A percentile compares a stretch with the other conserved stretches of the same genome.
phyloP scores from a whole-genome alignment of 2,113 vertebrate genomes.

The Thermophis baileyi region DNA sequence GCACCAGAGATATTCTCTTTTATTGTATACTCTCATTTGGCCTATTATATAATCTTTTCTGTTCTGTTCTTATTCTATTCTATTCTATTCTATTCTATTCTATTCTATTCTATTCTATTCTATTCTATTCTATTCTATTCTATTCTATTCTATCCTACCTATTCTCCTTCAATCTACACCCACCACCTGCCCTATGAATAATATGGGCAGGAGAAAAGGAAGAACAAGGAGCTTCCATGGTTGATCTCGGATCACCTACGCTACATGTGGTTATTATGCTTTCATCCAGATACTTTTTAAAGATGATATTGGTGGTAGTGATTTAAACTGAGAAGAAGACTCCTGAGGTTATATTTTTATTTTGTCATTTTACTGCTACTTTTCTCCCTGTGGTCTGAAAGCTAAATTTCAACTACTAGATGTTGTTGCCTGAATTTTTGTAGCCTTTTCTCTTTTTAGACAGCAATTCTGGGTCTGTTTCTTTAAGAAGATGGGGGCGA shows the following conservation, averaged over 20 bases:
- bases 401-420: background rate
- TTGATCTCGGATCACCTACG: background rate
- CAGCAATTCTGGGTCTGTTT: slow-evolving; percentile 16
- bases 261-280: background rate
- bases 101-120: too few relatives aligned
- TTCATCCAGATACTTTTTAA: background rate
- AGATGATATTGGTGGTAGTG: background rate
- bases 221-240: background rate
- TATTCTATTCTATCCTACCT: too few relatives aligned
- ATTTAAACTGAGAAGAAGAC: background rate
- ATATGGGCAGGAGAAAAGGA: background rate
- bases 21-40: too few relatives aligned
- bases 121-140: too few relatives aligned
- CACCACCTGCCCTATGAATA: background rate
- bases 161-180: background rate
- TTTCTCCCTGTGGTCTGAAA: background rate
- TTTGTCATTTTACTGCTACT: background rate
- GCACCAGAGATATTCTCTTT: too few relatives aligned
- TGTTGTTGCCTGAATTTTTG: too few relatives aligned
- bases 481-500: background rate
- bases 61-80: too few relatives aligned
- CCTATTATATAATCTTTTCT: too few relatives aligned
- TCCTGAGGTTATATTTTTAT: background rate
- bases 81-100: too few relatives aligned
- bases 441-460: background rate